Percentiles rank a stretch among this genome's conserved stretches.
Conservation (phyloP, 23 tunicate genomes). For the Oikopleura dioica region DNA sequence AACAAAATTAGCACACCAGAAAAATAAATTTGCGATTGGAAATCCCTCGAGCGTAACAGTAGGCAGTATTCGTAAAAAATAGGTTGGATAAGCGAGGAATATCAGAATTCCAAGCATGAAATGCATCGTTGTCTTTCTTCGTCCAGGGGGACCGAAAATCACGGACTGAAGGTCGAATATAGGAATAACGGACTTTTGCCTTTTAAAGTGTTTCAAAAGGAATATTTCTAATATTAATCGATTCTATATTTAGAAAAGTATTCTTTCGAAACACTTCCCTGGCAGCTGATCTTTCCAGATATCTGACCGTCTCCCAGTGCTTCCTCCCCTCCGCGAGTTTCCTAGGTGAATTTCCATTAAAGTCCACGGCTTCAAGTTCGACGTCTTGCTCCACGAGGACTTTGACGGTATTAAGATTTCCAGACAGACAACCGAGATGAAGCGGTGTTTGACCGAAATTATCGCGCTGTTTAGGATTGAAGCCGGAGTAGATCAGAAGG, state of each 20-base stretch:
- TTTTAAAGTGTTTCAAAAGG: too few relatives aligned
- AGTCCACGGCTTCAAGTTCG: constrained; percentile 40
- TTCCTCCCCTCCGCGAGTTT: constrained; percentile 59
- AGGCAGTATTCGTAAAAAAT: constrained; percentile 66
- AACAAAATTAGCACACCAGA: constrained; percentile 21
- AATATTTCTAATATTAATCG: too few relatives aligned
- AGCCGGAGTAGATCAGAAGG: constrained; percentile 82
- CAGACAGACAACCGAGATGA: constrained; percentile 75
- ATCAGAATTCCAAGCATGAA: constrained; percentile 39
- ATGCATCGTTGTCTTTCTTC: constrained; percentile 43
- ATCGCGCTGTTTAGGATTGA: constrained; percentile 72
- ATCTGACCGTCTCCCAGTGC: constrained; percentile 2
- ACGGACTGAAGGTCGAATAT: constrained; percentile 19
- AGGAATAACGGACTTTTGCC: background rate
- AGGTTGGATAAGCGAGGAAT: constrained; percentile 55
- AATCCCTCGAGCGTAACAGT: constrained; percentile 24
- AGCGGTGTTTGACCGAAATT: constrained; percentile 83
- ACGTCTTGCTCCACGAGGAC: constrained; percentile 81
- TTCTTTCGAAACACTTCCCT: too few relatives aligned
- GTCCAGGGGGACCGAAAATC: constrained; percentile 93
- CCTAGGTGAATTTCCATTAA: constrained; percentile 61
- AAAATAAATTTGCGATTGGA: constrained; percentile 31
- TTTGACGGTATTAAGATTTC: constrained; percentile 55
- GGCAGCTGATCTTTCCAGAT: constrained; percentile 8
- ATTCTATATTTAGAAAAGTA: too few relatives aligned